These are phyloP conservation scores for Hylaea fasciaria DNA, from an alignment of 2,888 invertebrate species.

Conservation along the genomic window DNA sequence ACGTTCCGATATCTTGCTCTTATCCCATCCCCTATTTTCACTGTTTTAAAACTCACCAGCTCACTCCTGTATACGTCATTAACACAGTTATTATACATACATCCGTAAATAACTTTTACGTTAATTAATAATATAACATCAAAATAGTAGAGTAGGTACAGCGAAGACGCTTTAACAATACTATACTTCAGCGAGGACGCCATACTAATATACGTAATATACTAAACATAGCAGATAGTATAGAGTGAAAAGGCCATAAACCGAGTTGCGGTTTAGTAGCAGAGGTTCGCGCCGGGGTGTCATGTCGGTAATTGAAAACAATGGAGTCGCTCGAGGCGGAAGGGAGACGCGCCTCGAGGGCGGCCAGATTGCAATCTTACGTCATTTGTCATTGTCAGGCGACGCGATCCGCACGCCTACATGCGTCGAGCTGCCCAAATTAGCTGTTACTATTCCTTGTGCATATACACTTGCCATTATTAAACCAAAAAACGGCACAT, in stretches of 20 bases:
- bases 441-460: conserved; percentile 28
- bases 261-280: conserved; percentile 75
- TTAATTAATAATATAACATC: no score
- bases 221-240: conserved; percentile 26
- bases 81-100: no score
- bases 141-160: no score
- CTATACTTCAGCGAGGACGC: neutral
- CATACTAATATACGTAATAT: conserved; percentile 1
- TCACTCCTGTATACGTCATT: no score
- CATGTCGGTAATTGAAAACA: conserved; percentile 84
- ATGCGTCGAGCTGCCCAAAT: conserved; percentile 75
- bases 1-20: no score
- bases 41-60: no score
- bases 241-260: conserved; percentile 73
- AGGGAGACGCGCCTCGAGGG: conserved; percentile 76
- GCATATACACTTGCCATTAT: no score
- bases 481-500: no score
- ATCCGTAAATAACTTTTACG: no score
- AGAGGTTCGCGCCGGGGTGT: conserved; percentile 74
- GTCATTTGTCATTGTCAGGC: conserved; percentile 91
- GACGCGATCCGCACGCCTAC: conserved; percentile 72
- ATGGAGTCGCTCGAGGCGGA: conserved; percentile 77
- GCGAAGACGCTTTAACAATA: no score
- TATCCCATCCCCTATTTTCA: no score
- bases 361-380: conserved; percentile 90